Evolutionary conservation across 2,888 invertebrate genomes (phyloP).

Genomic region (Cheilosia urbana): DNA sequence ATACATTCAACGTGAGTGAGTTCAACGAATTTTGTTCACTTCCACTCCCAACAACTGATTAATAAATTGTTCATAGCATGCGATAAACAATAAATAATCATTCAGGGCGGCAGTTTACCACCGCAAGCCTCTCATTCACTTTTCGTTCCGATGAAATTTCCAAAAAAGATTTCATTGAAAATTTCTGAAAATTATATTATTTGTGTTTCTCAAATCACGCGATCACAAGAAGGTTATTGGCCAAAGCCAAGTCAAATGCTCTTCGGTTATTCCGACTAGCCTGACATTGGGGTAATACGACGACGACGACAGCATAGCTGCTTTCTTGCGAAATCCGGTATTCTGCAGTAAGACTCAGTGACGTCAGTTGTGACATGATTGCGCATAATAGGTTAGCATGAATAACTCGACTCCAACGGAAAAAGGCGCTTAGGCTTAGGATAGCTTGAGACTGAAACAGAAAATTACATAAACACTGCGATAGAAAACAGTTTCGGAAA

Average conservation of each 20-base stretch:
- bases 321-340: slow-evolving; percentile 56
- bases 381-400: slow-evolving; percentile 10
- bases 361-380: slow-evolving; percentile 60
- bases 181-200: slow-evolving; percentile 16
- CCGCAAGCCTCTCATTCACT: neutral
- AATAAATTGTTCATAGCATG: slow-evolving; percentile 13
- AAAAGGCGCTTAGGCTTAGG: slow-evolving; percentile 7
- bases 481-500: slow-evolving; percentile 12
- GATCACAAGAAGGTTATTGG: slow-evolving; percentile 60
- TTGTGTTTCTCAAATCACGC: slow-evolving; percentile 29
- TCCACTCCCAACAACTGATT: slow-evolving; percentile 15
- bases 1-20: slow-evolving; percentile 1
- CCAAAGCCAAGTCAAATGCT: slow-evolving; percentile 38
- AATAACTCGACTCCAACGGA: slow-evolving; percentile 30
- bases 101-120: slow-evolving; percentile 8
- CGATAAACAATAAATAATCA: slow-evolving; percentile 14
- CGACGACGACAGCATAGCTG: neutral
- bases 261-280: slow-evolving; percentile 65
- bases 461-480: slow-evolving; percentile 37
- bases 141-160: slow-evolving; percentile 28
- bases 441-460: slow-evolving; percentile 15
- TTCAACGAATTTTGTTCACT: slow-evolving; percentile 45
- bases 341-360: slow-evolving; percentile 50
- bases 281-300: slow-evolving; percentile 62
- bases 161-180: slow-evolving; percentile 58